Evolutionary conservation across 1,140 invertebrate genomes (phyloP), one percentile per base, ranked within the genome.

Genomic region (Plutomurus gul): DNA sequence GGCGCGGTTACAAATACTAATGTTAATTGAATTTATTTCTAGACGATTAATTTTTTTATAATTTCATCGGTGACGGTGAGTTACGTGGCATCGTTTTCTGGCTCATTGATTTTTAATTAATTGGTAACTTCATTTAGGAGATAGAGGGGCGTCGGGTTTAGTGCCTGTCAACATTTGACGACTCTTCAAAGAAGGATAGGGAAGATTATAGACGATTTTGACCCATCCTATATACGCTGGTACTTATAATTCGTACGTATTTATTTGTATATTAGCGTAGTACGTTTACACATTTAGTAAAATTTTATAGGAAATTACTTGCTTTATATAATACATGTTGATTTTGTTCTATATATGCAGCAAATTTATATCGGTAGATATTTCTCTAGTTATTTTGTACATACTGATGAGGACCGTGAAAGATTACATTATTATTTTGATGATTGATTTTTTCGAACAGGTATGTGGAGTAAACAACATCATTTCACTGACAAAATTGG

Each of bases 21-120:
- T 51, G 25, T 51, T 51, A 51, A 51, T 51, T 51, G 25, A 51
- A 51, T 51, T 51, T 51, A 51, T 51, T 51, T 51, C 47, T 51
- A 51, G 6, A 10, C 7, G 20, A 51, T 51, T 51, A 51, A 18
- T 18, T 22, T 51, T 51, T 51, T 51, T 51, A 51, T 51, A 22
- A n/a, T 51, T 51, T 51, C 47, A 6, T 22, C 47, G 18, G 25
- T 22, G 47, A 51, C 47, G 47, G 47, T 51, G 6, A 22, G 18
- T 51, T 51, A 51, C 25, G 47, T 22, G 20, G 20, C 20, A 22
- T 22, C 25, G 47, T 51, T 18, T 51, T 22, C 20, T n/a, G 20
- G 20, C n/a, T 51, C 47, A 51, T 22, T 22, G 47, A 51, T 51
- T 22, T 51, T 51, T 51, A 11, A 51, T 51, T 51, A 22, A 51